Percentiles rank a stretch among this genome's conserved stretches.
phyloP scores from a whole-genome alignment of 2,888 invertebrate species.

The Hybos culiciformis region DNA sequence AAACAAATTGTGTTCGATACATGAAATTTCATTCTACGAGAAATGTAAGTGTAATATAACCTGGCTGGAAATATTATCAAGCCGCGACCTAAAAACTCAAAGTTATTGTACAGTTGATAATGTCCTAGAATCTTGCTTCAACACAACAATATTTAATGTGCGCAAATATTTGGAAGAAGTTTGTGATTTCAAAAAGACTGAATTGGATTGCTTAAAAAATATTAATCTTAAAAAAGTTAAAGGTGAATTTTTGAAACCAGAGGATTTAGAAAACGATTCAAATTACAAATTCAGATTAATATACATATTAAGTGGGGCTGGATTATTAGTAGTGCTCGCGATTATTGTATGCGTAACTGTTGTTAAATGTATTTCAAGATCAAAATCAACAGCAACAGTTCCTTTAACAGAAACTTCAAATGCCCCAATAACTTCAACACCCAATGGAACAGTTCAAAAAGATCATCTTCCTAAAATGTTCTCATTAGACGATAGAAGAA shows the following conservation, averaged over 20 bases:
- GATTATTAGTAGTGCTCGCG: slow-evolving; percentile 10
- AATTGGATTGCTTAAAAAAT: slow-evolving; percentile 24
- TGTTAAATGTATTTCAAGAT: slow-evolving; percentile 10
- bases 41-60: slow-evolving; percentile 26
- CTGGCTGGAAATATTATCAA: slow-evolving; percentile 25
- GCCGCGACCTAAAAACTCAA: slow-evolving; percentile 28
- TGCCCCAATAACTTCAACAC: slow-evolving; percentile 1
- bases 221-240: slow-evolving; percentile 21
- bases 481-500: slow-evolving; percentile 20
- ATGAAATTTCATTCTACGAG: slow-evolving; percentile 23
- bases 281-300: slow-evolving; percentile 4
- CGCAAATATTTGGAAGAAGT: slow-evolving; percentile 28
- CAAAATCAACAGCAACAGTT: slow-evolving; percentile 3
- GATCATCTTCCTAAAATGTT: slow-evolving; percentile 14
- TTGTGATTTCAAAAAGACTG: slow-evolving; percentile 23
- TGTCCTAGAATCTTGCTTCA: slow-evolving; percentile 25
- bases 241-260: slow-evolving; percentile 24
- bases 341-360: slow-evolving; percentile 14
- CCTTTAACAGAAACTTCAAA: slow-evolving; percentile 2
- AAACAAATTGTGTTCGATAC: slow-evolving; percentile 24
- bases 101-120: slow-evolving; percentile 26
- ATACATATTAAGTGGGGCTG: slow-evolving; percentile 10
- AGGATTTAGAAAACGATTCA: slow-evolving; percentile 19
- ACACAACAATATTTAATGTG: slow-evolving; percentile 25
- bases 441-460: slow-evolving; percentile 3